phyloP scores from a whole-genome alignment of 2,113 vertebrate genomes.

The Indicator maculatus region DNA sequence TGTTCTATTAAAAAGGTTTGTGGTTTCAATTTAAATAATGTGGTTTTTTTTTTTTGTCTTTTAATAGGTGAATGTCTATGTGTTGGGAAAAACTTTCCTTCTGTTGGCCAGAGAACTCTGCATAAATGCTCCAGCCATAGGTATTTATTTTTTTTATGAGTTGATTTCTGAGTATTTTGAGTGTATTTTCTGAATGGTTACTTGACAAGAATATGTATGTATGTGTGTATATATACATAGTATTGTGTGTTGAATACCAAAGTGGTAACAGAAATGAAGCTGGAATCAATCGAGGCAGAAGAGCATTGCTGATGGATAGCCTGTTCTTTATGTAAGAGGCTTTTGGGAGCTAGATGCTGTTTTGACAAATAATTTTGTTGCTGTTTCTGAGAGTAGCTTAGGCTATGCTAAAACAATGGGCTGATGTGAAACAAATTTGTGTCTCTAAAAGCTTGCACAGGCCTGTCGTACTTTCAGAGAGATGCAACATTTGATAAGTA shows the following conservation, averaged over 20 bases:
- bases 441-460: neutral
- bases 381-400: neutral
- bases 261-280: neutral
- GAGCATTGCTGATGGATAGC: neutral
- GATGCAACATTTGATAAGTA: neutral
- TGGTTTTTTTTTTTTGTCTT: neutral
- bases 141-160: conserved; percentile 70
- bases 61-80: conserved; percentile 92
- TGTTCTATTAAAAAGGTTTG: conserved; percentile 16
- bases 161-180: conserved; percentile 16
- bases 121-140: conserved; percentile 97
- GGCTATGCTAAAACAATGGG: neutral
- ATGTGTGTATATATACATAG: neutral
- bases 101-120: conserved; percentile 92
- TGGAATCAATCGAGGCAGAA: neutral
- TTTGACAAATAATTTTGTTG: neutral
- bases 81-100: conserved; percentile 93
- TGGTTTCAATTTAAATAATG: conserved; percentile 32
- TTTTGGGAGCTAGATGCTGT: neutral
- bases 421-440: neutral
- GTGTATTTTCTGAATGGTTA: neutral
- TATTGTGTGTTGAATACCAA: neutral
- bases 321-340: neutral
- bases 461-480: neutral
- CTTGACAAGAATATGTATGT: neutral